phyloP scores from a whole-genome alignment of 2,797 vertebrate species.

The Amblyraja radiata region DNA sequence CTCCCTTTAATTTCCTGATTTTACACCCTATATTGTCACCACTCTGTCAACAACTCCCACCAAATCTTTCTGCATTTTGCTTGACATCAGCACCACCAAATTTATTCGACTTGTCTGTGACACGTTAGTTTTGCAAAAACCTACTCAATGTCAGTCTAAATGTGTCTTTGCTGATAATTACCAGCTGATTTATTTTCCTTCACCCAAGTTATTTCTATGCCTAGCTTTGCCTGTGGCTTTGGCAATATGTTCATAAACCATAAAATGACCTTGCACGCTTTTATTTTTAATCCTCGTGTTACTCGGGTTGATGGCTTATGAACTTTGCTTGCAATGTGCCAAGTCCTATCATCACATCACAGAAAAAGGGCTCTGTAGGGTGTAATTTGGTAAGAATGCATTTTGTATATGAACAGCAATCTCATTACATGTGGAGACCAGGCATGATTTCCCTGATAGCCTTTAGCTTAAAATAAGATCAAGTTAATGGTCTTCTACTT shows the following conservation, averaged over 20 bases:
- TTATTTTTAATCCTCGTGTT: background rate
- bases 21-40: too few species aligned
- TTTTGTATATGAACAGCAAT: background rate
- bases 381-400: background rate
- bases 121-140: background rate
- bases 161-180: background rate
- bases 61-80: too few species aligned
- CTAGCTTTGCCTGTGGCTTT: background rate
- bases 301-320: background rate
- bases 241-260: background rate
- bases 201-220: background rate
- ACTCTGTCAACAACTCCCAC: too few species aligned
- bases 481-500: background rate
- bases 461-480: background rate
- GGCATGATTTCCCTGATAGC: background rate
- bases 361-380: background rate
- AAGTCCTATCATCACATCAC: background rate
- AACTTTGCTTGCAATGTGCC: background rate
- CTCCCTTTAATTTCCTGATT: too few species aligned
- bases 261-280: background rate
- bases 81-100: too few species aligned
- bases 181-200: background rate
- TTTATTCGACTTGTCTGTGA: too few species aligned
- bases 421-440: too few species aligned
- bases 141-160: background rate